Evolutionary conservation across 2,888 invertebrate species (phyloP), one percentile per base, ranked within the genome.

Genomic region (Miltochrista miniata): DNA sequence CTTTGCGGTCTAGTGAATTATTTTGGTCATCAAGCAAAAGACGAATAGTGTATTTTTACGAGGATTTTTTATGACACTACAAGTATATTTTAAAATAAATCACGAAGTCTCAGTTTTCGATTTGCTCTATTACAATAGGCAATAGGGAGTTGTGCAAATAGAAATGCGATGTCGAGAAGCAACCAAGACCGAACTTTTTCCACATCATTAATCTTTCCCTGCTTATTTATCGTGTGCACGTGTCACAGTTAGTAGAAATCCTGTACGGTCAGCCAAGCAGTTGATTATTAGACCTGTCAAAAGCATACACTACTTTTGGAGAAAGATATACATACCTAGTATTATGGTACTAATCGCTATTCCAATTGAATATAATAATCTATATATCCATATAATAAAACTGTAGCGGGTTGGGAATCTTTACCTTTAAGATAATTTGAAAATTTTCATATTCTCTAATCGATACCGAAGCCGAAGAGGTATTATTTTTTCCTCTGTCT

Each of bases 141-240:
- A 31, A 24, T 31, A 8, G 4, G 2, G 31, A 31, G 58, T 69
- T 67, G 64, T 70, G 56, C 68, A 67, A 69, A 74, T 65, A 70
- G 48, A 74, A 70, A 63, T 63, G 51, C 56, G 49, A 57, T 51
- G 56, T 59, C 48, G 45, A 68, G 67, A 62, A 74, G 72, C 72
- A 79, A 70, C 64, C 61, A 61, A 72, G 63, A 61, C 61, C 64
- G 56, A 76, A 79, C 64, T 76, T 79, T 77, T 81, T 79, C 74
- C 69, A 66, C 64, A 61, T 79, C 81, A 82, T 82, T 83, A 81
- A 83, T 83, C 76, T 80, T 76, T 72, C 64, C 61, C 71, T 64
- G 69, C 74, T 82, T 75, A 78, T 79, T 79, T 76, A 79, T 79
- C 74, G 75, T 68, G 68, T 68, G 72, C 76, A 78, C 76, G 73